Base-by-base conservation (phyloP, 2,113 vertebrate genomes). In the Gorsachius goisagi region DNA sequence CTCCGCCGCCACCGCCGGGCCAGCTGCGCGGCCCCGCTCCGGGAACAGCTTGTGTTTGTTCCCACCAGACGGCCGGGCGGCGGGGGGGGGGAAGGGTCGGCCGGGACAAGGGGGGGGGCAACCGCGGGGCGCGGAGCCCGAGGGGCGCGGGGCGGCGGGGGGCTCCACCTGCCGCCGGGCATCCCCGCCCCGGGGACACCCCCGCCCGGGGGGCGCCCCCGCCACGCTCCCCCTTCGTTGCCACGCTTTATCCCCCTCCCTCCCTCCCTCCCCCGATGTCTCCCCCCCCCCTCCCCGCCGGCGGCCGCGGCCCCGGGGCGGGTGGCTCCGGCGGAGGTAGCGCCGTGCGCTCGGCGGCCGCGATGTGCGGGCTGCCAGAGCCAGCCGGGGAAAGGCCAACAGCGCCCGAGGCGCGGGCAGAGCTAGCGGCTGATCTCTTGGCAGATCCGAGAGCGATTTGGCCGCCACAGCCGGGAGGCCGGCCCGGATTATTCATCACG, bases 31-130 rank as follows among this genome's bases (percentile, higher is more conserved):
- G 89, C 85, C 30, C 83, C 71, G 26, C 28, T 75, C 67, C 56
- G 76, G 67, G 19, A 95, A 93, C 91, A 96, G 91, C 85, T 79
- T 80, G 88, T 95, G 77, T 84, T 84, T 91, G 81, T 76, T 83
- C 85, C 88, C 85, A 91, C 66, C 93, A 88, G 83, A 81, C 93
- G 64, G 59, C 18, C 47, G 47, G 41, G 35, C 13, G 56, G 58
- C 62, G 44, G 49, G 32, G 52, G 45, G 50, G 32, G 49, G 47
- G 52, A 60, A 59, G 20, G 68, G 71, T 77, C 87, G 78, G 22
- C 22, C 45, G 59, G 26, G 39, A 11, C 39, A 11, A 11, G 39
- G 39, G 39, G 39, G 39, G 39, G 39, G 39, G 39, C 39, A 39
- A 39, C 39, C 39, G 39, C 39, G 39, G 39, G 39, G 39, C 39